Evolutionary conservation across 2,888 invertebrate species (phyloP), one percentile per base, ranked within the genome.

Genomic region (Standfussiana lucernea): DNA sequence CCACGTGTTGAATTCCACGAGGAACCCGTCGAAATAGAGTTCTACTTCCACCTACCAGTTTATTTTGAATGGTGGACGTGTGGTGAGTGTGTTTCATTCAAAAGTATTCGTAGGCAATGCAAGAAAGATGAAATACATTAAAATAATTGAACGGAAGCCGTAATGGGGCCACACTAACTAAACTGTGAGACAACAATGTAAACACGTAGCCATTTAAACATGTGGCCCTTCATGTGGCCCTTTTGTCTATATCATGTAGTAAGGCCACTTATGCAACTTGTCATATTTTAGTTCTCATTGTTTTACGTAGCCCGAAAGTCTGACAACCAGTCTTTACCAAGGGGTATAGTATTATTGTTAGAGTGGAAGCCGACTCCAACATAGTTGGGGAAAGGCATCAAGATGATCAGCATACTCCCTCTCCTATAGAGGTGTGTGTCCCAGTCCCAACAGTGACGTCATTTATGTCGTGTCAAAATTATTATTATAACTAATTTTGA

Each of bases 131-230:
- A 71, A 84, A 68, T 72, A 65, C 42, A 28, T 65, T n/a, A 64
- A 71, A 73, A 75, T 81, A 80, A 78, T 79, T 78, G 80, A 77
- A 71, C 74, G 79, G 86, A 86, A 75, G 64, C 69, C 18, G n/a
- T 69, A 86, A 80, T 79, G 65, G 73, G 86, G 88, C 50, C 88
- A 75, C 62, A 40, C 56, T 68, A 69, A 84, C 71, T 80, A 65
- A 81, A 81, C 81, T 78, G 71, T 72, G 70, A 70, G 72, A 78
- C 78, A 61, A 73, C 53, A 69, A 81, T 70, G 65, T 74, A 59
- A 79, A 81, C 72, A 80, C 62, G 32, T 35, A 50, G 35, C 62
- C 47, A 70, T 71, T 72, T 24, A n/a, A 67, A 80, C 76, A 85
- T 77, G 59, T 80, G 82, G 75, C 68, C 69, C 74, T 74, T 76